These are phyloP conservation scores for Coenobita brevimanus DNA, from an alignment of 1,140 invertebrate species.

Conservation along the genomic window DNA sequence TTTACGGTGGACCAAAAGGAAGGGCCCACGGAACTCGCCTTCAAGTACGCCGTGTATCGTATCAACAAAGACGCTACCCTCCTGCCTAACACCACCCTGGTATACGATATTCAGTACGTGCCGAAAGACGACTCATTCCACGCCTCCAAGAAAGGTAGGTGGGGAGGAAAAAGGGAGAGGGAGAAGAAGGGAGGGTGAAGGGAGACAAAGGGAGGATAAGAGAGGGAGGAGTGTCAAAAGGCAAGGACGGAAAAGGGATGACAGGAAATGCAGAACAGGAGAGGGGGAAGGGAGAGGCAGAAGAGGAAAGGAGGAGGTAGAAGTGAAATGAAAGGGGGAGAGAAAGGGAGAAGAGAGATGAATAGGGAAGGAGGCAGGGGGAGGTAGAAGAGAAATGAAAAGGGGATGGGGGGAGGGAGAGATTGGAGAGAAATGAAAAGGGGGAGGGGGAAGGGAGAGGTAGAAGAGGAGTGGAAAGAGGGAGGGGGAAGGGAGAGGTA, in stretches of 20 bases:
- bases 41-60: slow-evolving; percentile 93
- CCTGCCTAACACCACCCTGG: slow-evolving; percentile 87
- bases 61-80: slow-evolving; percentile 90
- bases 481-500: too few species aligned
- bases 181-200: too few species aligned
- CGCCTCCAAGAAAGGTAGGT: slow-evolving; percentile 89
- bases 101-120: slow-evolving; percentile 93
- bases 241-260: too few species aligned
- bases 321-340: background rate
- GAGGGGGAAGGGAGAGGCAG: background rate
- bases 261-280: background rate
- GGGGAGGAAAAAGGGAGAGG: background rate
- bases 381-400: too few species aligned
- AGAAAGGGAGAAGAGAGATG: slow-evolving; percentile 24
- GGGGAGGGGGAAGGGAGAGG: too few species aligned
- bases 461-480: too few species aligned
- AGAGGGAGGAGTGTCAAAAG: background rate
- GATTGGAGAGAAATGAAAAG: too few species aligned
- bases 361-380: too few species aligned
- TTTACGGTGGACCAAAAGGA: slow-evolving; percentile 92
- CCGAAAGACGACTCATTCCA: slow-evolving; percentile 90
- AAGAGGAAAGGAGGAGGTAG: background rate
- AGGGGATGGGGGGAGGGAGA: too few species aligned
- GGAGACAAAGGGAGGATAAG: background rate
- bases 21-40: slow-evolving; percentile 88